These are phyloP conservation scores for Phylloscopus trochilus DNA, from an alignment of 2,113 vertebrate genomes.

Conservation along the genomic window DNA sequence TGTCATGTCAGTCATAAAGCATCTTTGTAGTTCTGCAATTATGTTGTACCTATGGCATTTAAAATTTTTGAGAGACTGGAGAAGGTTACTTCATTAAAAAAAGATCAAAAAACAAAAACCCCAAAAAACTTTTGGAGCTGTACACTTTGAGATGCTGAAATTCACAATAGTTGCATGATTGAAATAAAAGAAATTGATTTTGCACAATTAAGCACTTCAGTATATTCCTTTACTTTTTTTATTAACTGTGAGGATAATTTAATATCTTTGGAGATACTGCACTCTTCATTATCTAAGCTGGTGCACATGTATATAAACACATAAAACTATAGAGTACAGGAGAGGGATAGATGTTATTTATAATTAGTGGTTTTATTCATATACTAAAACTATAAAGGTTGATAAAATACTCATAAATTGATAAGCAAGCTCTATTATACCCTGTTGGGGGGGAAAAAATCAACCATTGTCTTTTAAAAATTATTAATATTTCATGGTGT, in stretches of 20 bases:
- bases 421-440: neutral
- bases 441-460: neutral
- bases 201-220: neutral
- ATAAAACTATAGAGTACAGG: neutral
- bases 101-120: neutral
- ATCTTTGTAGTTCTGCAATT: neutral
- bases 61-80: neutral
- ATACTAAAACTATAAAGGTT: neutral
- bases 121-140: neutral
- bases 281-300: neutral
- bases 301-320: neutral
- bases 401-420: neutral
- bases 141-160: neutral
- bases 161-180: neutral
- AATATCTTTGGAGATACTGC: neutral
- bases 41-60: neutral
- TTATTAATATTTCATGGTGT: slow-evolving; percentile 4
- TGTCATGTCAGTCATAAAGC: neutral
- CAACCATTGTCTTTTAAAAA: neutral
- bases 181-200: neutral
- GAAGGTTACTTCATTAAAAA: neutral
- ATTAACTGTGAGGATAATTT: neutral
- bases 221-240: neutral
- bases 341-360: neutral
- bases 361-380: neutral